Evolutionary conservation across 2,113 vertebrate species (phyloP), one percentile per base, ranked within the genome.

Genomic region (Gracilinanus agilis): DNA sequence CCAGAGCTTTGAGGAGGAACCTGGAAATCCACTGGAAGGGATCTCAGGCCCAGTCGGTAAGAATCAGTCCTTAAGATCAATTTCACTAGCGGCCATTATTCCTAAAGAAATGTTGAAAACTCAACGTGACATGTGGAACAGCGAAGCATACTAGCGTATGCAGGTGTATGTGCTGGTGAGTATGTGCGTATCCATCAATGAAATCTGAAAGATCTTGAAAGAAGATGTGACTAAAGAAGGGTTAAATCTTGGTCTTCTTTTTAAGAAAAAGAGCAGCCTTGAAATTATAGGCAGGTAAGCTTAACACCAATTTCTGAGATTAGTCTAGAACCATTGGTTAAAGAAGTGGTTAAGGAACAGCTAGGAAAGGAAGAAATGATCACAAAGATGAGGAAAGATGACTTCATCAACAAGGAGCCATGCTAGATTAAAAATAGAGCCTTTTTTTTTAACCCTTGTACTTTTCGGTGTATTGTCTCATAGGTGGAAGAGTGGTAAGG

Each of bases 1-100:
- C 91, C 98, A 98, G 96, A 98, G 98, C 92, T 98, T 98, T 98
- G 98, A 98, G 54, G 98, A 98, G 96, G 98, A 98, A 90, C 96
- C 0, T 75, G 94, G 95, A 95, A 97, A 97, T 94, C 89, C 92
- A 97, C 56, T 94, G 90, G 96, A 97, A 89, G 90, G 24, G 53
- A 95, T 89, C 93, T 98, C 96, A 96, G 96, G 96, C 98, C 91
- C 44, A 29, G 3, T 13, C 95, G 97, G 97, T 98, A 98, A 97
- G 95, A 95, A 92, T 55, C 92, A 25, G 54, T 55, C 27, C 75
- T 34, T 1, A 21, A 23, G 2, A 89, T 53, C 29, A 9, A 55
- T 90, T 93, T 89, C 49, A 88, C 56, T 13, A 44, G 0, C 92
- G 10, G 24, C 67, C 56, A 88, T 53, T 90, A 24, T 93, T 29